Evolutionary conservation across 2,797 vertebrate species (phyloP), one percentile per base, ranked within the genome.

Genomic region (Sebastes matsubarae): DNA sequence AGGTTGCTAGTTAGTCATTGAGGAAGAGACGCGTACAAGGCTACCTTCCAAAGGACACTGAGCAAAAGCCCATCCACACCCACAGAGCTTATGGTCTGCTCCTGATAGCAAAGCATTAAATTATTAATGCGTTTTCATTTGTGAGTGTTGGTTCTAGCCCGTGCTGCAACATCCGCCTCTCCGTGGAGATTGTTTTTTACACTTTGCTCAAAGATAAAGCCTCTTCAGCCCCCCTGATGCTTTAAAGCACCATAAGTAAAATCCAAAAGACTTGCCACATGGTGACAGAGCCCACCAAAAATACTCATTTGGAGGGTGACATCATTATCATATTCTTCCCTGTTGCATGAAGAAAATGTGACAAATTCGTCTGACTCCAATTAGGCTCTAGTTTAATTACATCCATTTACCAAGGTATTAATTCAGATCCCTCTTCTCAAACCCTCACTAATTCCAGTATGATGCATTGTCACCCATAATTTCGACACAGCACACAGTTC

Each of bases 381-480:
- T 94, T 93, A 94, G 79, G 79, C 76, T 88, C 67, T 70, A 69
- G 87, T 89, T 85, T 93, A 95, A 95, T 95, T 94, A 92, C 86
- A 84, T 91, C 73, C 79, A 90, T 94, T 94, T 93, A 92, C 80
- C 75, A 83, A 90, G 81, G 87, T 91, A 94, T 93, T 94, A 90
- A 94, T 91, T 93, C 86, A 87, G 75, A 93, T 86, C 82, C 87
- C 71, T 79, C 75, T 90, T 77, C 82, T 88, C 64, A 80, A 83
- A 87, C 58, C 55, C 55, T 83, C 79, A 65, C 83, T 93, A 90
- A 90, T 92, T 91, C 92, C 83, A 61, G 55, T 52, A 74, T 79
- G 84, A 92, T 88, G 85, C 82, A 77, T 86, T 82, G 70, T 79
- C 83, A 76, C 70, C 29, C 66, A 81, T 87, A 71, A 88, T 90